These are phyloP conservation scores for Fregetta grallaria DNA, from an alignment of 2,113 vertebrate species.

Conservation along the genomic window DNA sequence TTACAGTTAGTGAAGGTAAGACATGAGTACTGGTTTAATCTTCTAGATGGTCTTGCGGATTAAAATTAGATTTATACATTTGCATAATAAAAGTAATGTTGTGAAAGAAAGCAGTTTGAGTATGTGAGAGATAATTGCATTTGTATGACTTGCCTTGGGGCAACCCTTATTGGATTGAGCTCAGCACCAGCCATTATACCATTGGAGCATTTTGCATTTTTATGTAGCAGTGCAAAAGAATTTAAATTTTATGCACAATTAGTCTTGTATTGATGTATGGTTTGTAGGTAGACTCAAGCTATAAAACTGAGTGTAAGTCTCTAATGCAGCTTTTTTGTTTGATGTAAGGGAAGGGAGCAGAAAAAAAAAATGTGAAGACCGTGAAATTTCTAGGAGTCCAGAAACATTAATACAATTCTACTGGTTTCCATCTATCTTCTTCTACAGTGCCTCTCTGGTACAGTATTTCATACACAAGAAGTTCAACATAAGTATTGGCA, in stretches of 20 bases:
- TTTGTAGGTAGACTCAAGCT: conserved; percentile 53
- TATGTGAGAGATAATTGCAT: conserved; percentile 69
- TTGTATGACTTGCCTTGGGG: conserved; percentile 48
- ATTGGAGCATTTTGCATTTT: conserved; percentile 53
- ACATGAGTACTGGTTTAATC: conserved; percentile 65
- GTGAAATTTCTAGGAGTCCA: not conserved
- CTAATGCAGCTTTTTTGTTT: conserved; percentile 40
- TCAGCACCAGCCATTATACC: conserved; percentile 20
- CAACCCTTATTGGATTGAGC: conserved; percentile 30
- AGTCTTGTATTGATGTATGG: conserved; percentile 57
- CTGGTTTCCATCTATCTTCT: not conserved
- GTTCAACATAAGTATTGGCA: not conserved
- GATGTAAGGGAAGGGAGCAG: not conserved
- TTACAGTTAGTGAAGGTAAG: conserved; percentile 74
- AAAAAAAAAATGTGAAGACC: not conserved
- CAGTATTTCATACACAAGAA: not conserved
- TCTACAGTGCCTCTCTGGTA: not conserved
- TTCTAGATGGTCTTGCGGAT: conserved; percentile 66
- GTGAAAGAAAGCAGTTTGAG: conserved; percentile 62
- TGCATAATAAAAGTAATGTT: conserved; percentile 79
- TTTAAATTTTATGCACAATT: conserved; percentile 74
- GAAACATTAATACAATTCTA: not conserved
- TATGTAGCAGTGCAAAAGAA: conserved; percentile 51
- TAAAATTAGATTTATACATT: conserved; percentile 75
- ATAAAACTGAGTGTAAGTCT: conserved; percentile 31